A percentile compares a stretch with the other conserved stretches of the same genome.
Evolutionary conservation across 2,797 vertebrate species (phyloP).

Genomic region (Crenichthys baileyi): DNA sequence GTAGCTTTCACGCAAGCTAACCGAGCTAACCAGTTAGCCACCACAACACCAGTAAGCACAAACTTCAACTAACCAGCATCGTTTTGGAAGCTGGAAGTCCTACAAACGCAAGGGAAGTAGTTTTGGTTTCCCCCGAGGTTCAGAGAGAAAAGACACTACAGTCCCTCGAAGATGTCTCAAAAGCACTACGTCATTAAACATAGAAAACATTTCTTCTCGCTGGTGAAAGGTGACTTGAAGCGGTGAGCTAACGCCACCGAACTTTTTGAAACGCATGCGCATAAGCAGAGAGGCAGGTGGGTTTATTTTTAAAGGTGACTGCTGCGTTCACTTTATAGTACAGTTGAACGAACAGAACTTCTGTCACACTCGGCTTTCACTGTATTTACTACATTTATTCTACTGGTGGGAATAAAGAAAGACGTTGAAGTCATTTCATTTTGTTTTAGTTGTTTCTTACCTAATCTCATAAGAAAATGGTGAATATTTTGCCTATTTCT

Average conservation of each 20-base stretch:
- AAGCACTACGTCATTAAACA: slow-evolving; percentile 41
- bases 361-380: not conserved
- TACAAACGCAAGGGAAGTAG: not conserved
- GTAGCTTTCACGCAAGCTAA: slow-evolving; percentile 64
- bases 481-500: not conserved
- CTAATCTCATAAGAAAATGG: not conserved
- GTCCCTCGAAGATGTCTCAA: slow-evolving; percentile 1
- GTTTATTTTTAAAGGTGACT: not conserved
- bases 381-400: not conserved
- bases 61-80: slow-evolving; percentile 53
- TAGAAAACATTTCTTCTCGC: slow-evolving; percentile 35
- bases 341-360: not conserved
- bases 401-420: not conserved
- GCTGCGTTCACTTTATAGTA: not conserved
- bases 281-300: slow-evolving; percentile 30
- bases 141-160: not conserved
- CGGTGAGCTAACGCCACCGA: slow-evolving; percentile 48
- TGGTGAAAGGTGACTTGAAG: slow-evolving; percentile 58
- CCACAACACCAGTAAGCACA: slow-evolving; percentile 58
- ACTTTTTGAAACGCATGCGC: slow-evolving; percentile 73
- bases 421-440: not conserved
- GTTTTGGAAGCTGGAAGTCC: slow-evolving; percentile 12
- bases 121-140: not conserved
- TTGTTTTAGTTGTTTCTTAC: not conserved
- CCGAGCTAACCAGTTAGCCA: slow-evolving; percentile 65